phyloP scores from a whole-genome alignment of 2,113 vertebrate species.

The Sigmodon hispidus region DNA sequence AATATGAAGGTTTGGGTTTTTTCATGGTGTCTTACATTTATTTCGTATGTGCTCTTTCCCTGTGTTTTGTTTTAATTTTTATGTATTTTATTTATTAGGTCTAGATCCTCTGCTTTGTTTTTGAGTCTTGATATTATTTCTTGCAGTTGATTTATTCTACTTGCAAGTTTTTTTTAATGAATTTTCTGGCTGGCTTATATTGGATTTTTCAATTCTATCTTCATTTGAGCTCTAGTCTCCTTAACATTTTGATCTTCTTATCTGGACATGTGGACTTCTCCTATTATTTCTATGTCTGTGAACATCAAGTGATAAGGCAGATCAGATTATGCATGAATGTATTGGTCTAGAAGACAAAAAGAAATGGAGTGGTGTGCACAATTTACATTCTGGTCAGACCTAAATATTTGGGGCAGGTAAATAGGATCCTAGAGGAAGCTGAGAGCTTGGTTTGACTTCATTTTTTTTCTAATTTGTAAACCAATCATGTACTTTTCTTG shows the following conservation, averaged over 20 bases:
- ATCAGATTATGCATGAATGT: background rate
- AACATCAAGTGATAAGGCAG: background rate
- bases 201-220: too few species aligned
- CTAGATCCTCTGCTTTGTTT: background rate
- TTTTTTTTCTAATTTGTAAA: too few species aligned
- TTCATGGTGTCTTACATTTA: background rate
- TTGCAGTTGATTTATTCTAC: background rate
- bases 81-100: background rate
- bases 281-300: background rate
- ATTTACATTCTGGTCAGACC: background rate
- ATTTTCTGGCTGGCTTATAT: background rate
- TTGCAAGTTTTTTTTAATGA: background rate
- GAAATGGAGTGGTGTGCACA: background rate
- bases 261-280: too few species aligned
- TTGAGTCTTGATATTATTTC: background rate
- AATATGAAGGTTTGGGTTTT: background rate
- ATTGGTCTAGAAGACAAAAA: background rate
- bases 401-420: background rate
- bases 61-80: background rate
- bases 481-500: too few species aligned
- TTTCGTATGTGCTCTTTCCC: background rate
- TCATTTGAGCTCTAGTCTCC: too few species aligned
- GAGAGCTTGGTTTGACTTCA: background rate
- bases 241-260: too few species aligned
- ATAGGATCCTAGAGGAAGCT: background rate